Percentiles rank a stretch among this genome's conserved stretches.
Evolutionary conservation across 2,113 vertebrate species (phyloP).

Genomic region (Strigops habroptila): DNA sequence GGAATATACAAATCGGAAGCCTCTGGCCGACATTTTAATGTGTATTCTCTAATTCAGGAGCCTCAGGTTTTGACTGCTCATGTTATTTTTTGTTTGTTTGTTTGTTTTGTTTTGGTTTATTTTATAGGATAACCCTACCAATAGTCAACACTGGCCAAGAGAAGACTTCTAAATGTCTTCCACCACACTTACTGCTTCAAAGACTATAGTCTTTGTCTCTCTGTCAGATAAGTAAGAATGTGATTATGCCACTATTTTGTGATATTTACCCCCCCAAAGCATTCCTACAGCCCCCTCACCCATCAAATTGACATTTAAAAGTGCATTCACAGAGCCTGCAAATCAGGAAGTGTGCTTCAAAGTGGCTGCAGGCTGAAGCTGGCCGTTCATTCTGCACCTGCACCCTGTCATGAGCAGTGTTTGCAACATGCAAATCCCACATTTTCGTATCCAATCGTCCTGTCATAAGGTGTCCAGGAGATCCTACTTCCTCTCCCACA

Average conservation of each 20-base stretch:
- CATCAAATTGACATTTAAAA: background rate
- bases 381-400: constrained; percentile 6
- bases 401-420: background rate
- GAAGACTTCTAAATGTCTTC: background rate
- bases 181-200: background rate
- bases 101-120: background rate
- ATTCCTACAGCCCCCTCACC: background rate
- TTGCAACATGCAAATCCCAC: background rate
- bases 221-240: background rate
- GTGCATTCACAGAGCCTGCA: background rate
- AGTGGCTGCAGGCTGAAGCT: background rate
- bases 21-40: constrained; percentile 26
- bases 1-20: constrained; percentile 47
- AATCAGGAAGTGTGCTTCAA: background rate
- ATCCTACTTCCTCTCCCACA: background rate
- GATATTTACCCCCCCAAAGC: background rate
- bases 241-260: background rate
- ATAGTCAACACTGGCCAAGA: background rate
- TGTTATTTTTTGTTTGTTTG: background rate
- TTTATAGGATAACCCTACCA: background rate
- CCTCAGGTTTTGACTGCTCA: background rate
- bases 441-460: background rate
- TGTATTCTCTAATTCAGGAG: constrained; percentile 1
- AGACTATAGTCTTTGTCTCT: background rate
- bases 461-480: background rate